Evolutionary conservation across 2,113 vertebrate species (phyloP).

Genomic region (Eubucco bourcierii): DNA sequence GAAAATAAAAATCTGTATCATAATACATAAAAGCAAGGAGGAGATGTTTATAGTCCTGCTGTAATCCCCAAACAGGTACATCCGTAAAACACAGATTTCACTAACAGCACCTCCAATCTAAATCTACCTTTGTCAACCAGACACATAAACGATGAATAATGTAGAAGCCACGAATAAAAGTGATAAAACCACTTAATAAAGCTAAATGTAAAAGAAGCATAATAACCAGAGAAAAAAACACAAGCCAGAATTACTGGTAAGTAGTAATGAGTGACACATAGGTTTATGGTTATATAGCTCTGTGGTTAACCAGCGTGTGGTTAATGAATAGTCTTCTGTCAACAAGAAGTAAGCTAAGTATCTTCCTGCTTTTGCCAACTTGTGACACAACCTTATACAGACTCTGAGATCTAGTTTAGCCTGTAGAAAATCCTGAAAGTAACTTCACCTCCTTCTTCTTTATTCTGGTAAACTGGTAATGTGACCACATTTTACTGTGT

Average conservation of each 20-base stretch:
- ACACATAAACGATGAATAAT: not conserved
- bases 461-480: not conserved
- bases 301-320: conserved; percentile 61
- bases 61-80: not conserved
- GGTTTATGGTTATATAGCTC: conserved; percentile 2
- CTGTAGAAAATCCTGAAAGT: not conserved
- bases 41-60: not conserved
- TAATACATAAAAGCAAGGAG: not conserved
- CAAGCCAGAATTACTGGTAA: not conserved
- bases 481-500: not conserved
- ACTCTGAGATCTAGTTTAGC: not conserved
- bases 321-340: conserved; percentile 25
- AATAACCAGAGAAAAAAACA: not conserved
- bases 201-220: not conserved
- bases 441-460: not conserved
- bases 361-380: conserved; percentile 15
- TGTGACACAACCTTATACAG: not conserved
- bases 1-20: not conserved
- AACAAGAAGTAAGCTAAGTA: not conserved
- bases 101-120: not conserved
- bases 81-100: not conserved
- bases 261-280: not conserved
- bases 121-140: not conserved
- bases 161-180: not conserved
- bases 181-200: not conserved